These are phyloP conservation scores for Larimichthys crocea DNA, from an alignment of 2,113 vertebrate species.

Conservation along the genomic window DNA sequence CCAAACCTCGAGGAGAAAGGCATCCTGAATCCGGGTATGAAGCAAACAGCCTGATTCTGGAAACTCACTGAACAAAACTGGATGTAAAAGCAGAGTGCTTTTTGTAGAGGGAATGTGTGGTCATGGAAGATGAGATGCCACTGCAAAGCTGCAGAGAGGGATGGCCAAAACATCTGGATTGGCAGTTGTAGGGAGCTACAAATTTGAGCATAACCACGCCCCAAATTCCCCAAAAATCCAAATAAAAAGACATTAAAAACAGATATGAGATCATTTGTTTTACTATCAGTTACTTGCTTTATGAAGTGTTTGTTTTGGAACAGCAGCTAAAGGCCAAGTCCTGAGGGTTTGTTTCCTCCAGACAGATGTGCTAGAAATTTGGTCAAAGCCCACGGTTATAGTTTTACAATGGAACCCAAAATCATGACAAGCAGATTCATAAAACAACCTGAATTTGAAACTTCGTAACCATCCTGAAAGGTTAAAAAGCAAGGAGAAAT, in stretches of 20 bases:
- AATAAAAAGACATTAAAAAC: not conserved
- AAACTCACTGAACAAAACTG: not conserved
- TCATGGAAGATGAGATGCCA: not conserved
- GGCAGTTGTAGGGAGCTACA: not conserved
- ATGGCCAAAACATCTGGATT: not conserved
- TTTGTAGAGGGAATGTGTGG: not conserved
- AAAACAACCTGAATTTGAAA: too few species aligned
- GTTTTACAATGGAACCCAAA: too few species aligned
- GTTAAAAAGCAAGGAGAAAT: too few species aligned
- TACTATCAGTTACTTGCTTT: not conserved
- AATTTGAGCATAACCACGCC: not conserved
- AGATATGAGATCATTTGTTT: not conserved
- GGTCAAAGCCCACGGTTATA: too few species aligned
- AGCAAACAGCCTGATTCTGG: not conserved
- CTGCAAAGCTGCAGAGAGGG: not conserved
- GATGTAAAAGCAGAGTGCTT: not conserved
- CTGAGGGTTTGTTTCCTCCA: too few species aligned
- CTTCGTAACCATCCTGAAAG: too few species aligned
- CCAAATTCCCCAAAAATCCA: not conserved
- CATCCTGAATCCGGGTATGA: not conserved
- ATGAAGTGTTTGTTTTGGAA: too few species aligned
- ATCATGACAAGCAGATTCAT: too few species aligned
- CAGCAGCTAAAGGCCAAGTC: too few species aligned
- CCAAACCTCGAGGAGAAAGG: not conserved
- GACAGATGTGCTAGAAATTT: not conserved